Percentiles rank a stretch among this genome's conserved stretches.
phyloP scores from a whole-genome alignment of 2,888 invertebrate genomes.

The Mamestra brassicae region DNA sequence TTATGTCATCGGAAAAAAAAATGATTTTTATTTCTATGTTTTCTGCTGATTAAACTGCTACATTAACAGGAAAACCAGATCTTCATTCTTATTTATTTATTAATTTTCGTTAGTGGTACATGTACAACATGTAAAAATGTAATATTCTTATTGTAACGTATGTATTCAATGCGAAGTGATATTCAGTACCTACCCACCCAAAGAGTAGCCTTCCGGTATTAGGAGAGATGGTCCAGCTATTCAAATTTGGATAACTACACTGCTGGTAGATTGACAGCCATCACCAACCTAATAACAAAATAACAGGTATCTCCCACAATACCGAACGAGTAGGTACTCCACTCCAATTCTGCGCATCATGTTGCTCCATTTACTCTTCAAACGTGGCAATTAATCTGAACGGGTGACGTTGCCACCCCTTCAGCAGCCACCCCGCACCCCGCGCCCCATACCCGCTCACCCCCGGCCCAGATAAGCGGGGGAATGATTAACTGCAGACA shows the following conservation, averaged over 20 bases:
- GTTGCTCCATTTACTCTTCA: slow-evolving; percentile 79
- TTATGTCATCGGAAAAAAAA: neutral
- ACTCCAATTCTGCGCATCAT: slow-evolving; percentile 81
- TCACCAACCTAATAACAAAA: slow-evolving; percentile 30
- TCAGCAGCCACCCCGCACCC: slow-evolving; percentile 58
- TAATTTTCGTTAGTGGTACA: no score
- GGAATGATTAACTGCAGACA: slow-evolving; percentile 90
- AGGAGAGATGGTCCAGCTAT: neutral
- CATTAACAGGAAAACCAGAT: neutral
- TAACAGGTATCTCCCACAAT: slow-evolving; percentile 45
- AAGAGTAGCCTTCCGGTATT: neutral
- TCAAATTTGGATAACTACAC: no score
- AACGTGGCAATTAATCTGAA: slow-evolving; percentile 88
- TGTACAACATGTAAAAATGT: no score
- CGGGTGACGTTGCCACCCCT: slow-evolving; percentile 83
- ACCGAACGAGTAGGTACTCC: slow-evolving; percentile 52
- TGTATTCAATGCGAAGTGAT: no score
- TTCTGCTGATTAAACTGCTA: neutral
- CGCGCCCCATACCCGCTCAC: slow-evolving; percentile 63
- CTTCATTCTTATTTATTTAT: neutral
- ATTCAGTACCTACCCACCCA: no score
- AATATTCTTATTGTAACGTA: no score
- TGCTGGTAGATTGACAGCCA: neutral
- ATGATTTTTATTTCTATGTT: neutral
- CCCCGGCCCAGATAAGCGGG: slow-evolving; percentile 80